Evolutionary conservation across 2,797 vertebrate genomes (phyloP).

Genomic region (Tiaroga cobitis): DNA sequence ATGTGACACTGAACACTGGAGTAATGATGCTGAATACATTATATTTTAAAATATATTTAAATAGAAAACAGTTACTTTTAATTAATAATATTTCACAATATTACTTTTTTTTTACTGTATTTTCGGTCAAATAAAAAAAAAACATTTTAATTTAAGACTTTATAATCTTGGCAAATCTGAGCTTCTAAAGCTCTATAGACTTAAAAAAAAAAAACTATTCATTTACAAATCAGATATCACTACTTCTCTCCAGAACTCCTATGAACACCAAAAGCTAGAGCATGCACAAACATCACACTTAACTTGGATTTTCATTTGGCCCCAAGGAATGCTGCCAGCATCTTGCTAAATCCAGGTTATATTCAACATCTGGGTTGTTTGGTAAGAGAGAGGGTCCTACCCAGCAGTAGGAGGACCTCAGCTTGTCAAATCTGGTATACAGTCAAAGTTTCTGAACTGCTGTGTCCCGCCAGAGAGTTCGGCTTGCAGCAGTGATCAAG

Average conservation of each 20-base stretch:
- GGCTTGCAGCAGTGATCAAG: not conserved
- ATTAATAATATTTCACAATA: no score
- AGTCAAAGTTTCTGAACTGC: not conserved
- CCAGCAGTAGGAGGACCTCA: not conserved
- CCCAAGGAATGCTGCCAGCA: not conserved
- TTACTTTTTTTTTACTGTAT: no score
- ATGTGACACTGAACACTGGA: no score
- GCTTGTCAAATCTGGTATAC: constrained; percentile 15
- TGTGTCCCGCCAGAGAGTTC: not conserved
- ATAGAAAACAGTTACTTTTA: no score
- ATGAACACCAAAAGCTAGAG: not conserved
- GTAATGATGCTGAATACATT: no score
- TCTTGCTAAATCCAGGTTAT: not conserved
- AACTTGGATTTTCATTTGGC: not conserved
- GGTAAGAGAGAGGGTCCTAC: not conserved
- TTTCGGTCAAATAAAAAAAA: no score
- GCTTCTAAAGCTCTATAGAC: not conserved
- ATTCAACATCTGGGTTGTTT: not conserved
- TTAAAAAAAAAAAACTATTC: not conserved
- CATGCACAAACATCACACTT: not conserved
- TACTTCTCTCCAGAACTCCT: no score
- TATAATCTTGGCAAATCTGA: not conserved
- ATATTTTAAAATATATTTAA: no score
- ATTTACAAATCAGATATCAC: not conserved
- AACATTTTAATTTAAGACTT: no score